Evolutionary conservation across 2,113 vertebrate genomes (phyloP).

Genomic region (Poeciliopsis prolifica): DNA sequence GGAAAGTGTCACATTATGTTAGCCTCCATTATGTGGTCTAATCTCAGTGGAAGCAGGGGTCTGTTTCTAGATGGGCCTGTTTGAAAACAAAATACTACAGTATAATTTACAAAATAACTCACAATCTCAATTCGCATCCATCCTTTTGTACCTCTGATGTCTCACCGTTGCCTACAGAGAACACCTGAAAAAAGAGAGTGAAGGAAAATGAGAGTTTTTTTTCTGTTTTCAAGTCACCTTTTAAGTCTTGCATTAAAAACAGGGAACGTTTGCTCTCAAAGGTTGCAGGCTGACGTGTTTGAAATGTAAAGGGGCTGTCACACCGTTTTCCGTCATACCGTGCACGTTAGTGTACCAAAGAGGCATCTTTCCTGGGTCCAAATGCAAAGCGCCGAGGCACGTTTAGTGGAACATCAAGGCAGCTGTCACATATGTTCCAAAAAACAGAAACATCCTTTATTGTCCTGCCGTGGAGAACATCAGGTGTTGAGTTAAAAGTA

Average conservation of each 20-base stretch:
- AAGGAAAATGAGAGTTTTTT: background rate
- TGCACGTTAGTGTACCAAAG: background rate
- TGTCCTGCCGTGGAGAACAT: too few species aligned
- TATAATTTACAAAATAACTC: conserved; percentile 9
- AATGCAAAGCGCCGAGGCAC: too few species aligned
- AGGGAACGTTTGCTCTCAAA: background rate
- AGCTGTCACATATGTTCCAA: too few species aligned
- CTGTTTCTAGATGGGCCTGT: conserved; percentile 25
- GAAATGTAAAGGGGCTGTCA: too few species aligned
- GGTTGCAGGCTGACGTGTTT: background rate
- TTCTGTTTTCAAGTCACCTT: background rate
- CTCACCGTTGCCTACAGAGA: background rate
- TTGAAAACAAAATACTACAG: conserved; percentile 6
- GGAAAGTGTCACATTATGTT: conserved; percentile 2
- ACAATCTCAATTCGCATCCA: conserved; percentile 3
- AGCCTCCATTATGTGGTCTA: conserved; percentile 24
- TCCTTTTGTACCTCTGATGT: background rate
- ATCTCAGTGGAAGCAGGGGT: conserved; percentile 22
- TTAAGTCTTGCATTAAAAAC: background rate
- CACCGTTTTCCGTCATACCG: background rate
- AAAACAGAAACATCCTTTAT: too few species aligned
- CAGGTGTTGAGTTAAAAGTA: background rate
- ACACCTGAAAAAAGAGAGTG: background rate
- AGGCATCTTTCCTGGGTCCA: too few species aligned
- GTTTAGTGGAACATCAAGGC: too few species aligned